Conservation (phyloP, 2,113 vertebrate species). For the Melanotaenia duboulayi region DNA sequence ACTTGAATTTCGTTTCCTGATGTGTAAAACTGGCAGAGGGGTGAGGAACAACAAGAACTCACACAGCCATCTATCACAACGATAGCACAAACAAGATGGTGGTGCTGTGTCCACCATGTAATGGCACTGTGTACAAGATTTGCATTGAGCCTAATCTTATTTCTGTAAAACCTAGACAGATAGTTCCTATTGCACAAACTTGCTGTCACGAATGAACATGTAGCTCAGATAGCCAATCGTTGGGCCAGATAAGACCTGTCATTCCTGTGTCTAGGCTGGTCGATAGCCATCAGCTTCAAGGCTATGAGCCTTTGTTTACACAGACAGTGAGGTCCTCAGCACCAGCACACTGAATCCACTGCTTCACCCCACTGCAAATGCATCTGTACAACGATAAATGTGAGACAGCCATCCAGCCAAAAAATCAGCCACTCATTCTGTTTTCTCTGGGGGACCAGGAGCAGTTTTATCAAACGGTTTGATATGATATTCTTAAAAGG, state of each 20-base stretch:
- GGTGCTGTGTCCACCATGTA: no score
- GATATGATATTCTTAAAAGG: neutral
- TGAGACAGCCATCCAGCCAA: conserved; percentile 34
- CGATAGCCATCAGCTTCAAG: conserved; percentile 61
- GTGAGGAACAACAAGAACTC: conserved; percentile 63
- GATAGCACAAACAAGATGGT: conserved; percentile 33
- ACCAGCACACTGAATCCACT: conserved; percentile 30
- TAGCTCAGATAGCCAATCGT: conserved; percentile 20
- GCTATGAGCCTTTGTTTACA: conserved; percentile 70
- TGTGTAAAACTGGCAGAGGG: conserved; percentile 57
- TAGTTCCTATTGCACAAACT: neutral
- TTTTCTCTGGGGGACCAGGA: neutral
- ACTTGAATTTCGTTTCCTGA: conserved; percentile 76
- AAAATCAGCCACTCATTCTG: conserved; percentile 11
- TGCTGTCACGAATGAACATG: neutral
- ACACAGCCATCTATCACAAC: conserved; percentile 59
- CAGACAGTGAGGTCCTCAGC: conserved; percentile 49
- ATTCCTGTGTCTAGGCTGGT: conserved; percentile 35
- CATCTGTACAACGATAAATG: conserved; percentile 22
- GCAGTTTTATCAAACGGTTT: neutral
- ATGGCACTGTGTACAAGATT: neutral
- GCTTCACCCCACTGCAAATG: conserved; percentile 44
- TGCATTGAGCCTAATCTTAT: neutral
- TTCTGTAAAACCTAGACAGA: neutral
- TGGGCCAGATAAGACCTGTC: conserved; percentile 62